phyloP scores from a whole-genome alignment of 2,797 vertebrate genomes.

The Poecilia velifera region DNA sequence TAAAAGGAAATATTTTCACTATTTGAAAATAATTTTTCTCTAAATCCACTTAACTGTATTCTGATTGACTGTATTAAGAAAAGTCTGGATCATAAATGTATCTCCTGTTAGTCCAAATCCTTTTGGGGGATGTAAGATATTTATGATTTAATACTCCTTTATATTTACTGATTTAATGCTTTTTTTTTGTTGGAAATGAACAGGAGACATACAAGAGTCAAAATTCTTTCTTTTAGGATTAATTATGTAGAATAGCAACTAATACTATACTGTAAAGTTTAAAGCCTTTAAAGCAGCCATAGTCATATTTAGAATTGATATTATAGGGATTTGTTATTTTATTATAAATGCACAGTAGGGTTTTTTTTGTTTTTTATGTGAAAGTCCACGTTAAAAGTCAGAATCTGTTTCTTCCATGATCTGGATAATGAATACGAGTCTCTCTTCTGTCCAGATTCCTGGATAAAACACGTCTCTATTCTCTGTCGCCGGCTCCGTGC shows the following conservation, averaged over 20 bases:
- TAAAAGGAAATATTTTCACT: not conserved
- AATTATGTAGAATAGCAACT: not conserved
- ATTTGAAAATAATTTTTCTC: not conserved
- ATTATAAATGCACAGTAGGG: not conserved
- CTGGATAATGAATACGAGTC: not conserved
- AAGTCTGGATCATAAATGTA: not conserved
- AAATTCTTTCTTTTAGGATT: not conserved
- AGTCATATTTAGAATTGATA: not conserved
- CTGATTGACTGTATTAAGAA: not conserved
- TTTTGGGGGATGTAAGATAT: not conserved
- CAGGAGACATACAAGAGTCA: not conserved
- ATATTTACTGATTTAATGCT: not conserved
- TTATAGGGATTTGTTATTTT: not conserved
- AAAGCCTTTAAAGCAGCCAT: not conserved
- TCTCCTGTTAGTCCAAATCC: not conserved
- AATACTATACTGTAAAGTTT: not conserved
- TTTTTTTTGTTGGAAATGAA: not conserved
- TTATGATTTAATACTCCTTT: not conserved
- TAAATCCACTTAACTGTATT: not conserved
- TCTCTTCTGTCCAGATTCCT: not conserved
- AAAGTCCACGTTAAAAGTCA: not conserved
- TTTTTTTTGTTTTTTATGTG: not conserved
- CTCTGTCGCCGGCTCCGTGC: not conserved
- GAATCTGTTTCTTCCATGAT: constrained; percentile 6
- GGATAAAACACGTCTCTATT: constrained; percentile 28